These are phyloP conservation scores for Eristalis pertinax DNA, from an alignment of 2,888 invertebrate species.

Conservation along the genomic window DNA sequence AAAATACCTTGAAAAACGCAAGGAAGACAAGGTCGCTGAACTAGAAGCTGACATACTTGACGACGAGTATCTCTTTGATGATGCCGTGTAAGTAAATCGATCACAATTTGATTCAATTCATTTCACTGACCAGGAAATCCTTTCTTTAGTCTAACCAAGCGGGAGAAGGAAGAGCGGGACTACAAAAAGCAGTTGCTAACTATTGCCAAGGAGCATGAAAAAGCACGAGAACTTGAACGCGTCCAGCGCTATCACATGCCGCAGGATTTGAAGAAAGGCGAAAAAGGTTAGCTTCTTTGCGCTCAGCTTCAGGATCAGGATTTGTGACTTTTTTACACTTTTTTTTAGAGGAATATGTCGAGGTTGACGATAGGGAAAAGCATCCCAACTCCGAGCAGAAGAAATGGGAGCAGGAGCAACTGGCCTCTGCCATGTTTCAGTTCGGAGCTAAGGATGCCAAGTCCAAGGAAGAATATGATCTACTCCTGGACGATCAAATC, in stretches of 20 bases:
- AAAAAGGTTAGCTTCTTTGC: conserved; percentile 82
- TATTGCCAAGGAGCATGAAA: conserved; percentile 97
- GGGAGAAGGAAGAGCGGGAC: conserved; percentile 91
- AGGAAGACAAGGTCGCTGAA: conserved; percentile 97
- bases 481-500: conserved; percentile 97
- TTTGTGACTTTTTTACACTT: neutral
- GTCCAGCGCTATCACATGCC: conserved; percentile 98
- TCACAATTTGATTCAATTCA: neutral
- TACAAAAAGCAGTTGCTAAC: conserved; percentile 95
- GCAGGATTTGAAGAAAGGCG: conserved; percentile 89
- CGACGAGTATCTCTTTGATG: conserved; percentile 97
- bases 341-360: conserved; percentile 87
- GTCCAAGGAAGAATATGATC: conserved; percentile 91
- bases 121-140: neutral
- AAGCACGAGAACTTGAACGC: conserved; percentile 95
- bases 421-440: conserved; percentile 94
- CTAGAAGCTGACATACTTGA: conserved; percentile 97
- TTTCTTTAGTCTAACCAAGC: conserved; percentile 88
- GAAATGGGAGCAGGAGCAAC: conserved; percentile 99
- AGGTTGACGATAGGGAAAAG: conserved; percentile 93
- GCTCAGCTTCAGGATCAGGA: neutral
- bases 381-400: conserved; percentile 92
- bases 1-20: conserved; percentile 96
- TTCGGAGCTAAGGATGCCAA: conserved; percentile 95
- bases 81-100: conserved; percentile 87